Percentiles rank a stretch among this genome's conserved stretches.
Conservation (phyloP, 1,140 invertebrate genomes). For the Scaptomyza pallida region DNA sequence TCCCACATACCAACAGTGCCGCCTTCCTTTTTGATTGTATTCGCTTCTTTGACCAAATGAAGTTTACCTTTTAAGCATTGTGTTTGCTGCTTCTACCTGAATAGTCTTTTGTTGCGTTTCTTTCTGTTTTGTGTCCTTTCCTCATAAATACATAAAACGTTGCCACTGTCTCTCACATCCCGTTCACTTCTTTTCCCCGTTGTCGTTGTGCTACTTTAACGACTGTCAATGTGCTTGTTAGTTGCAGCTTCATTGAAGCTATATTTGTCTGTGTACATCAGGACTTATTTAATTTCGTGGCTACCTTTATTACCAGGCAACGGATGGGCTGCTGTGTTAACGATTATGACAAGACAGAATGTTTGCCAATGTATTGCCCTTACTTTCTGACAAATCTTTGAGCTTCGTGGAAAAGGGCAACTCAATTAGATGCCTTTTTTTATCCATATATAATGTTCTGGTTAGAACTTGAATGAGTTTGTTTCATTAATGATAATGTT, state of each 20-base stretch:
- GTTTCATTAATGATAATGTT: background rate
- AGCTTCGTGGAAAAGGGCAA: constrained; percentile 1
- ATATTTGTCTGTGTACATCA: constrained; percentile 6
- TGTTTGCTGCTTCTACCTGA: constrained; percentile 6
- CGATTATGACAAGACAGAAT: constrained; percentile 30
- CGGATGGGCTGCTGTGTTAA: constrained; percentile 3
- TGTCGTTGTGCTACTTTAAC: constrained; percentile 39
- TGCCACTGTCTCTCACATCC: constrained; percentile 32
- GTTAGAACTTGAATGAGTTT: constrained; percentile 10
- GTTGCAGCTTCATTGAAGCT: constrained; percentile 27
- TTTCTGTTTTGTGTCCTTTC: constrained; percentile 10
- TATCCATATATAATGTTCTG: background rate
- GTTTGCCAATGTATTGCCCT: background rate
- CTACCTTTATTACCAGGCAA: constrained; percentile 30
- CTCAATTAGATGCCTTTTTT: constrained; percentile 28
- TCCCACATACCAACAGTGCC: background rate
- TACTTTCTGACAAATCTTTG: constrained; percentile 10
- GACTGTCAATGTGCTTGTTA: constrained; percentile 49
- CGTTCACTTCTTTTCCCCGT: background rate
- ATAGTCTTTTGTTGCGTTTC: constrained; percentile 1
- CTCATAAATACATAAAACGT: constrained; percentile 48
- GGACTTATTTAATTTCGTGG: constrained; percentile 39
- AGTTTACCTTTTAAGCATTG: constrained; percentile 43
- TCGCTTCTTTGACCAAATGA: constrained; percentile 29
- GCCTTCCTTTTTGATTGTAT: constrained; percentile 14